phyloP scores from a whole-genome alignment of 1,140 invertebrate genomes.

The Saccostrea echinata region DNA sequence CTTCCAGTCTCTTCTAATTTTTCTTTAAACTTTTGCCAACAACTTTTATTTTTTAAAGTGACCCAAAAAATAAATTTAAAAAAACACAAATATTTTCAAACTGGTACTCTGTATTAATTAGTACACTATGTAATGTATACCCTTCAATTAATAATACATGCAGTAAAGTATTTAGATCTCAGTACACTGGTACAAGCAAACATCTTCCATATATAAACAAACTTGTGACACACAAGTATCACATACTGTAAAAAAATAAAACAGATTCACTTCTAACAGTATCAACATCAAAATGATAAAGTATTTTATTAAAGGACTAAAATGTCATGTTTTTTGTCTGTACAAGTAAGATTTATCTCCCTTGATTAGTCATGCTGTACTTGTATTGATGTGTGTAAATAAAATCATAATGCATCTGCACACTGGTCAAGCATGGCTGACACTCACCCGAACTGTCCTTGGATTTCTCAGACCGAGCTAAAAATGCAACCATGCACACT shows the following conservation, averaged over 20 bases:
- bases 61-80: no score
- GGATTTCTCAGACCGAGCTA: slow-evolving; percentile 29
- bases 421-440: background rate
- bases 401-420: background rate
- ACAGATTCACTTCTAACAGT: background rate
- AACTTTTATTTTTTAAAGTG: no score
- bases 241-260: background rate
- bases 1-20: no score
- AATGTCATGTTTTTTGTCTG: background rate
- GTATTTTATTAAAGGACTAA: background rate
- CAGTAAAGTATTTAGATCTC: background rate
- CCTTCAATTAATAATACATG: background rate
- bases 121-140: background rate
- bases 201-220: background rate
- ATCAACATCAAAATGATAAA: background rate
- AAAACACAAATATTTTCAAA: no score
- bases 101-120: background rate
- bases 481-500: slow-evolving; percentile 26
- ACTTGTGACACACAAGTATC: background rate
- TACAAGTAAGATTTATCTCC: background rate
- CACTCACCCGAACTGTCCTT: slow-evolving; percentile 27
- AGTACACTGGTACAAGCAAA: background rate
- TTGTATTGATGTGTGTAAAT: slow-evolving; percentile 8
- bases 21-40: no score
- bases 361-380: background rate